Conservation (phyloP, 2,113 vertebrate species). For the Aramus guarauna region DNA sequence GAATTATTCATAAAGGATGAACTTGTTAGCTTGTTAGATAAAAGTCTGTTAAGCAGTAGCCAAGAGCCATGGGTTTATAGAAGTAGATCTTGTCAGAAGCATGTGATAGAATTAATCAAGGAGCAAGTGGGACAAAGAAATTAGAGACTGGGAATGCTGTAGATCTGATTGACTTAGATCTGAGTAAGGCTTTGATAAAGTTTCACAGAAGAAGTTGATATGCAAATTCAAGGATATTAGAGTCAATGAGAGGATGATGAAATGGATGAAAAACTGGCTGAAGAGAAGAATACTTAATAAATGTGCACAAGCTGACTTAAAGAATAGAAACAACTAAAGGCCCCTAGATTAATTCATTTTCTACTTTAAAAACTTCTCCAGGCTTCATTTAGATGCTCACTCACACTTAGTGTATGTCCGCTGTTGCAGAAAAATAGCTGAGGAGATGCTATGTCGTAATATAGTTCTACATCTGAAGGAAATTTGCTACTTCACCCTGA, state of each 20-base stretch:
- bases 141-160: background rate
- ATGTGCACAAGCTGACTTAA: background rate
- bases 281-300: background rate
- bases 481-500: background rate
- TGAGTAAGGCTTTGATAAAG: slow-evolving; percentile 3
- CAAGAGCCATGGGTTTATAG: slow-evolving; percentile 20
- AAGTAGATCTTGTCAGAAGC: slow-evolving; percentile 16
- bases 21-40: slow-evolving; percentile 25
- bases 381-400: background rate
- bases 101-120: slow-evolving; percentile 33
- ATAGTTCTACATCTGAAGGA: background rate
- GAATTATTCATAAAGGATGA: slow-evolving; percentile 42
- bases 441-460: background rate
- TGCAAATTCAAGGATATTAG: slow-evolving; percentile 6
- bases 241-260: slow-evolving; percentile 1
- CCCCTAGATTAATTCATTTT: background rate
- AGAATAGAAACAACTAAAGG: background rate
- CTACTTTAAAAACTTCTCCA: background rate
- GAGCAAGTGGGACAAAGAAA: slow-evolving; percentile 16
- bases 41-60: slow-evolving; percentile 6
- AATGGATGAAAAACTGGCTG: background rate
- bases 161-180: background rate
- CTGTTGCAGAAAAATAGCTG: background rate
- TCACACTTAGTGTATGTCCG: background rate
- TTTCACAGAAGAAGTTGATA: background rate